Evolutionary conservation across 2,113 vertebrate genomes (phyloP).

Genomic region (Ellobius talpinus): DNA sequence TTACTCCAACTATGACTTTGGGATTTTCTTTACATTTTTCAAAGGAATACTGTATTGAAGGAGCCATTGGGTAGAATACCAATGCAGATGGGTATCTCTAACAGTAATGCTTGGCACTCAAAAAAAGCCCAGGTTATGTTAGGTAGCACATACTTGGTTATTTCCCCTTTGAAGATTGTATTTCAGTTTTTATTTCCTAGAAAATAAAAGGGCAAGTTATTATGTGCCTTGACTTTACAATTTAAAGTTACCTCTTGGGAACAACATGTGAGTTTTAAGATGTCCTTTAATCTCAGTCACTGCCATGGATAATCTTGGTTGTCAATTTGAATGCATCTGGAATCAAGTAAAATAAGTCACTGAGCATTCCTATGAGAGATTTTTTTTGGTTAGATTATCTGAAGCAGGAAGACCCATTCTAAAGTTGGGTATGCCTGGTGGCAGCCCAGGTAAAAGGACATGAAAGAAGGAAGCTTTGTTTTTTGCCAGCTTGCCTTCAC

Average conservation of each 20-base stretch:
- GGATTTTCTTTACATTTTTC: not conserved
- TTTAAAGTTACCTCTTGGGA: slow-evolving; percentile 8
- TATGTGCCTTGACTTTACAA: not conserved
- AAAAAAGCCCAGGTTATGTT: not conserved
- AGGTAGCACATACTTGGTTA: not conserved
- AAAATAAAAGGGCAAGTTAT: not conserved
- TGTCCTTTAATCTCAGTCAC: not conserved
- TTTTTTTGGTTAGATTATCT: not conserved
- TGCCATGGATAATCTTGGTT: not conserved
- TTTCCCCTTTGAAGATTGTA: slow-evolving; percentile 6
- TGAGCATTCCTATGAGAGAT: not conserved
- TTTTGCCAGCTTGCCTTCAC: not conserved
- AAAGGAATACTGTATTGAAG: not conserved
- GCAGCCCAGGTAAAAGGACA: not conserved
- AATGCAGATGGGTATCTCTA: not conserved
- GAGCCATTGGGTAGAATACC: not conserved
- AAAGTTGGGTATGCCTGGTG: not conserved
- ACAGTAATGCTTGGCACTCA: not conserved
- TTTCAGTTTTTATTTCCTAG: slow-evolving; percentile 35
- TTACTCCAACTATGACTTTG: not conserved
- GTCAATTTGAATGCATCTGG: not conserved
- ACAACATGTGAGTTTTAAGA: not conserved
- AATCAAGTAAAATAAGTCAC: not conserved
- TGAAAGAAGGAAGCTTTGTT: not conserved
- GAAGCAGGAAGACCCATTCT: not conserved